Base-by-base conservation (phyloP, 2,888 invertebrate species). In the Hyalella azteca region DNA sequence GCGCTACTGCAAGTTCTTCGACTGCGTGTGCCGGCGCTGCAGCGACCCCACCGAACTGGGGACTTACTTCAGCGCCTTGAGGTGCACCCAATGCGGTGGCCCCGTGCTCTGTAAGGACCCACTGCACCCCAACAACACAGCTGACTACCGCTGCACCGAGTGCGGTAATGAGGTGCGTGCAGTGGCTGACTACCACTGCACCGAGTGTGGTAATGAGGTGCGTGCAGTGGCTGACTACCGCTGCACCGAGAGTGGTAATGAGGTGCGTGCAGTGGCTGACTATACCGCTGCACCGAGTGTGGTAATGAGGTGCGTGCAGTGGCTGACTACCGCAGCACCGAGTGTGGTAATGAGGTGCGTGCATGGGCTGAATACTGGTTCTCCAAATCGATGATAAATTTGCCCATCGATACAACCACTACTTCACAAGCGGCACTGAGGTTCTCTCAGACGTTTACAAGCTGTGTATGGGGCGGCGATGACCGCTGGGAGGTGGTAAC, bases 1-100 rank as follows among this genome's bases (percentile, higher is more conserved):
- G 3, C 89, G 90, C 78, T 91, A 92, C 86, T 92, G 94, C 40
- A 95, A 95, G 89, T 93, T 92, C 88, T 95, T 95, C 87, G 90
- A 90, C 22, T 95, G 95, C 87, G 90, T 90, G 41, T 95, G 95
- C 86, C 86, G 50, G 2, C 90, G 95, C 78, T 95, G 95, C 87
- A 89, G 90, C 1, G 95, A 95, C 88, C 93, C 94, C 13, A 93
- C 92, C 0, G 95, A 95, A 87, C 88, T 95, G 73, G 93, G 92
- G 11, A 94, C 95, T 0, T 91, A 94, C 86, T 90, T 94, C 86
- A 93, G 94, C 85, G 92, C 94, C 0, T 88, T 95, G 1, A 94
- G 93, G 87, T 95, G 95, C 86, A 92, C 90, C 85, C 92, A 77
- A 0, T 84, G 93, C 84, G 86, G 87, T 11, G 91, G 90, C 7